Evolutionary conservation across 2,888 invertebrate species (phyloP).

Genomic region (Netelia virgata): DNA sequence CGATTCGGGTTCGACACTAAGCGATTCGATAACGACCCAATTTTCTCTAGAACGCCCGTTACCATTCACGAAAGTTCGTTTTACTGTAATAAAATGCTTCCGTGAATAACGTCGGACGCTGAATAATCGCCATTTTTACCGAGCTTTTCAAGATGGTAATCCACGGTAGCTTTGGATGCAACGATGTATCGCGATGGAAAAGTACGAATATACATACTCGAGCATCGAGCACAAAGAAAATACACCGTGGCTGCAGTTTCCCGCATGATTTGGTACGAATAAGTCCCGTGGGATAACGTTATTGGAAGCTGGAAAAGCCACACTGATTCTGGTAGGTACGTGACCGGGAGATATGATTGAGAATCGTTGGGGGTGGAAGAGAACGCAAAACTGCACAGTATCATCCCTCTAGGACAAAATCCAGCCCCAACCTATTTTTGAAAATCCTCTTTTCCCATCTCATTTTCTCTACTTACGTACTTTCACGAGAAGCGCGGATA

Average conservation of each 20-base stretch:
- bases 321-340: constrained; percentile 50
- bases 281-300: constrained; percentile 70
- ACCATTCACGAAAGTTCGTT: too few species aligned
- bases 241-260: constrained; percentile 58
- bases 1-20: too few species aligned
- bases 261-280: constrained; percentile 69
- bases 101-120: too few species aligned
- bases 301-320: constrained; percentile 72
- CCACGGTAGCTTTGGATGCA: too few species aligned
- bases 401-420: not conserved
- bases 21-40: too few species aligned
- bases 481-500: constrained; percentile 8
- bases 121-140: too few species aligned
- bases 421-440: constrained; percentile 20
- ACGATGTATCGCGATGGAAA: too few species aligned
- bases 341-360: constrained; percentile 17
- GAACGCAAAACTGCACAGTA: not conserved
- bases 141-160: too few species aligned
- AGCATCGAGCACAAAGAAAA: constrained; percentile 8
- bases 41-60: too few species aligned
- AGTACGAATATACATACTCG: too few species aligned
- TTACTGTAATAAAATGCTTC: too few species aligned
- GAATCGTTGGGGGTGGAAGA: constrained; percentile 10
- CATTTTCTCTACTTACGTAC: constrained; percentile 24
- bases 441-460: constrained; percentile 18